These are phyloP conservation scores for Enchytraeus crypticus DNA, from an alignment of 2,888 invertebrate species.

Conservation along the genomic window DNA sequence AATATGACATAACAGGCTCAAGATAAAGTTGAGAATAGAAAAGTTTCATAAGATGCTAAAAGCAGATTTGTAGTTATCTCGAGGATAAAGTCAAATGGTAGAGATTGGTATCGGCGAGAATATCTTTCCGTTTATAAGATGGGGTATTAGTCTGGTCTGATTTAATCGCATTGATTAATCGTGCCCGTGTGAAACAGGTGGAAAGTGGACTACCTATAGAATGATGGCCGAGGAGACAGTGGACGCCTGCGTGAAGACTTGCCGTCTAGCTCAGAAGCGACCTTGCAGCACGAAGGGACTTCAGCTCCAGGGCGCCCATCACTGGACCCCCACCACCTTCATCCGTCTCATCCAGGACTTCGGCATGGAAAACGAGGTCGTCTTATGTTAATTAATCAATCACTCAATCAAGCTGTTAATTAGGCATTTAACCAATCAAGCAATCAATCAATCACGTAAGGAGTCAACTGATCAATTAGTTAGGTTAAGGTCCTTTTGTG, in stretches of 20 bases:
- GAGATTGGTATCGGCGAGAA: too few species aligned
- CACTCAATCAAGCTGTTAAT: not conserved
- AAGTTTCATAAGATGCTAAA: too few species aligned
- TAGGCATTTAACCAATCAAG: not conserved
- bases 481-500: too few species aligned
- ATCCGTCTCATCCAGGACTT: constrained; percentile 97
- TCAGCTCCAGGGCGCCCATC: constrained; percentile 88
- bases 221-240: constrained; percentile 95
- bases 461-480: too few species aligned
- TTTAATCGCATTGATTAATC: too few species aligned
- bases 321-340: constrained; percentile 95
- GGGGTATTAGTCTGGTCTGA: too few species aligned
- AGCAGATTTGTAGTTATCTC: too few species aligned
- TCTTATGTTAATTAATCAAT: constrained; percentile 9
- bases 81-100: too few species aligned
- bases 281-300: constrained; percentile 73
- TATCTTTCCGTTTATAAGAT: too few species aligned
- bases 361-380: constrained; percentile 86
- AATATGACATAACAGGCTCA: too few species aligned
- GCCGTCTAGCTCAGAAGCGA: constrained; percentile 61
- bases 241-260: constrained; percentile 74
- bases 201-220: constrained; percentile 99
- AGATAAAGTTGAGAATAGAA: too few species aligned
- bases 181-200: constrained; percentile 54
- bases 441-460: not conserved